Conservation (phyloP, 2,113 vertebrate genomes). For the Semnornis frantzii region DNA sequence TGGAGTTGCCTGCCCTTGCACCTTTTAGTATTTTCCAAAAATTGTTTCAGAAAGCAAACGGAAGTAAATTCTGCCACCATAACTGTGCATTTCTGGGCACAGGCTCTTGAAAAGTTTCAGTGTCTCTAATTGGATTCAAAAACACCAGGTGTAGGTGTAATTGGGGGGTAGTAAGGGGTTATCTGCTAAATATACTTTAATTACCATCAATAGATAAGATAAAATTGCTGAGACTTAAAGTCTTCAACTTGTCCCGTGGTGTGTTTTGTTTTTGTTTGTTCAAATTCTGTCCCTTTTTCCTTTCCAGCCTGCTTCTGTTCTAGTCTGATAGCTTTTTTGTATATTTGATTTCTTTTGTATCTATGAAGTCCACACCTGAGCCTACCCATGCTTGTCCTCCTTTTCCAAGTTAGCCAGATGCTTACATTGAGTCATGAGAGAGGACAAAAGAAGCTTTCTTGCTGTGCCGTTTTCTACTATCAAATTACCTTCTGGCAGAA, state of each 20-base stretch:
- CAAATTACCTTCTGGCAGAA: neutral
- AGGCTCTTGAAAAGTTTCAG: neutral
- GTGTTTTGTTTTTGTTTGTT: neutral
- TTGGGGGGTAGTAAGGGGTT: neutral
- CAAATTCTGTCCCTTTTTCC: neutral
- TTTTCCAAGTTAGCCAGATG: neutral
- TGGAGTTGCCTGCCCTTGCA: neutral
- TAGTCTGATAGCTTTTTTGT: neutral
- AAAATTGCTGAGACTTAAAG: neutral
- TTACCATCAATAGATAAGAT: neutral
- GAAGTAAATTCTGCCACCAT: neutral
- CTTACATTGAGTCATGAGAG: neutral
- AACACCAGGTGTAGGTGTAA: neutral
- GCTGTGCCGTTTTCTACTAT: neutral
- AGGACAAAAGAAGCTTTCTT: neutral
- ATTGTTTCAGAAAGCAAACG: neutral
- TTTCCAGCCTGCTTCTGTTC: neutral
- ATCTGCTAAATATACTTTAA: neutral
- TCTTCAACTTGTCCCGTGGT: neutral
- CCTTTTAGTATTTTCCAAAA: neutral
- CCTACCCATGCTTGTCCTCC: neutral
- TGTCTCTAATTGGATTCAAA: neutral
- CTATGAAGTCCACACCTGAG: neutral
- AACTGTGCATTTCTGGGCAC: neutral
- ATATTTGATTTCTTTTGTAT: neutral